These are phyloP conservation scores for Cepaea nemoralis DNA, from an alignment of 1,140 invertebrate genomes.

Conservation along the genomic window DNA sequence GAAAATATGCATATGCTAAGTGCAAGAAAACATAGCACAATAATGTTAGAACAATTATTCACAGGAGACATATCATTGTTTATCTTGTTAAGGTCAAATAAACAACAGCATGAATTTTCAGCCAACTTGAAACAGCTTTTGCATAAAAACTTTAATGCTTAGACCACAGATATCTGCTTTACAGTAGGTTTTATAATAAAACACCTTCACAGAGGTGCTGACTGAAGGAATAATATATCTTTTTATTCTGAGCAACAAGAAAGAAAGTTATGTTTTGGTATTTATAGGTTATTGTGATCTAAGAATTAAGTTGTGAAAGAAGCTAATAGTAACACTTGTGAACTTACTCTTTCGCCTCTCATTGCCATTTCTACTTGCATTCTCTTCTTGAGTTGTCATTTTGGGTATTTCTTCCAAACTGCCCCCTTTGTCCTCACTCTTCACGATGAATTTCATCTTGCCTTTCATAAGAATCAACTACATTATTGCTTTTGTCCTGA, in stretches of 20 bases:
- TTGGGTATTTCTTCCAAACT: background rate
- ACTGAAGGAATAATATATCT: background rate
- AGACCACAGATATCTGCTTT: background rate
- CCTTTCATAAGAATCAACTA: background rate
- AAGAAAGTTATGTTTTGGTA: background rate
- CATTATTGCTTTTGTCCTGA: background rate
- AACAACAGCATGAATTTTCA: no score
- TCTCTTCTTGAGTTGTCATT: background rate
- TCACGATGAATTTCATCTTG: background rate
- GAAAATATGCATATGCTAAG: no score
- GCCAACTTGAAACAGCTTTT: no score
- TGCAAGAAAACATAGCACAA: no score
- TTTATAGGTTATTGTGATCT: background rate
- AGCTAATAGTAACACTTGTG: background rate
- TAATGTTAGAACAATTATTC: no score
- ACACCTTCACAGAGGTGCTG: background rate
- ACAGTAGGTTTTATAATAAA: background rate
- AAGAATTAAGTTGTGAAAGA: conserved; percentile 1
- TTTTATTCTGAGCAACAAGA: background rate
- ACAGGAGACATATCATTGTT: no score
- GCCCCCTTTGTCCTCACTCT: background rate
- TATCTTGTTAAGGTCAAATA: no score
- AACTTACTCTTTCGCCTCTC: conserved; percentile 7
- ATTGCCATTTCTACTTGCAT: background rate
- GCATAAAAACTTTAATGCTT: conserved; percentile 2